These are phyloP conservation scores for Muscicapa striata DNA, from an alignment of 2,797 vertebrate species.

Conservation along the genomic window DNA sequence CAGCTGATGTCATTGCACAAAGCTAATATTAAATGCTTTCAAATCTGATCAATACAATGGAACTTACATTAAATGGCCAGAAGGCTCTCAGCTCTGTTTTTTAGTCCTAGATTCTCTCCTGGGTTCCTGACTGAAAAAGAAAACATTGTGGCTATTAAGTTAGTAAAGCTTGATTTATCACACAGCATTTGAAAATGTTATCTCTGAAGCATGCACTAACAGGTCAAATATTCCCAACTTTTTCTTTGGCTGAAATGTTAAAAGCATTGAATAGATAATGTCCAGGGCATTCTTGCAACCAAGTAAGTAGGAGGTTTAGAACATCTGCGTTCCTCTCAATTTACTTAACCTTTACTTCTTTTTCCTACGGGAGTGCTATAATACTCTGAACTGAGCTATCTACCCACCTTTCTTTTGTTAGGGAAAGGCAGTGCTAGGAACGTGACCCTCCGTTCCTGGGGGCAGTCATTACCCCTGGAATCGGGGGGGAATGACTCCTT, in stretches of 20 bases:
- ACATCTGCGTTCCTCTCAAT: neutral
- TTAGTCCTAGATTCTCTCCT: slow-evolving; percentile 48
- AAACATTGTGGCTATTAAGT: slow-evolving; percentile 65
- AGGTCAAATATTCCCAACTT: slow-evolving; percentile 52
- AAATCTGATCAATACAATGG: slow-evolving; percentile 81
- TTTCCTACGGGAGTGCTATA: neutral
- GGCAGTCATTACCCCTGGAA: neutral
- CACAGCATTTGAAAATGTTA: slow-evolving; percentile 58
- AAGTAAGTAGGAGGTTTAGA: slow-evolving; percentile 28
- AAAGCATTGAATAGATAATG: slow-evolving; percentile 26
- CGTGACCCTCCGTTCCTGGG: fast-evolving
- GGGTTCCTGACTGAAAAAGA: slow-evolving; percentile 61
- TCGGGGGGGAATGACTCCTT: fast-evolving
- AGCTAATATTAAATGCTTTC: slow-evolving; percentile 71
- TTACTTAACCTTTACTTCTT: neutral
- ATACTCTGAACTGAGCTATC: slow-evolving; percentile 1
- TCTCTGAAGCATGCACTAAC: slow-evolving; percentile 66
- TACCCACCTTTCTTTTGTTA: neutral
- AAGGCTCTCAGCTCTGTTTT: slow-evolving; percentile 41
- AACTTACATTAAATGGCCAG: slow-evolving; percentile 71
- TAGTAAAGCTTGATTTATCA: slow-evolving; percentile 70
- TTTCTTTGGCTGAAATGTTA: slow-evolving; percentile 23
- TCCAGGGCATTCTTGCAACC: neutral
- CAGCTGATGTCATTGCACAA: slow-evolving; percentile 57
- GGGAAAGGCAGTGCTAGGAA: neutral